Percentiles rank a stretch among this genome's conserved stretches.
These are phyloP conservation scores for Artibeus lituratus DNA, from an alignment of 2,797 vertebrate genomes.

Conservation along the genomic window DNA sequence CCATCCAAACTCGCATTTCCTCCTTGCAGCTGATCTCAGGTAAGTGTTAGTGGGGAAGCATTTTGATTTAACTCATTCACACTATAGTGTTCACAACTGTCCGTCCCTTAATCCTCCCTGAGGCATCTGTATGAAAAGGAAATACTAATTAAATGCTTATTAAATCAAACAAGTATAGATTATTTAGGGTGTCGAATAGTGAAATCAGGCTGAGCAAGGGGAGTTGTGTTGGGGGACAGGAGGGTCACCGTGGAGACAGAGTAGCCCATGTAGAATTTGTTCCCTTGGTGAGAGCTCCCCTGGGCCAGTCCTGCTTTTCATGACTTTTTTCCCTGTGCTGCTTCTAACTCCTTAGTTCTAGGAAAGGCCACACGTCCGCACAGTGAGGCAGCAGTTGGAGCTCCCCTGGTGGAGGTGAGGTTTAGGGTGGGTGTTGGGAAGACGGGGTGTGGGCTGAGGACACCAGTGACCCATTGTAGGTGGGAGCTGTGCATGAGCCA, in stretches of 20 bases:
- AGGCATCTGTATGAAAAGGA: slow-evolving; percentile 10
- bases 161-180: not conserved
- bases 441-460: not conserved
- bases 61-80: slow-evolving; percentile 12
- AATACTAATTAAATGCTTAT: not conserved
- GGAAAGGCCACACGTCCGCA: not conserved
- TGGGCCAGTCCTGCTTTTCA: not conserved
- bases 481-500: not conserved
- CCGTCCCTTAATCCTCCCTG: not conserved
- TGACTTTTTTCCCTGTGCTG: not conserved
- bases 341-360: not conserved
- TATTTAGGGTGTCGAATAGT: not conserved
- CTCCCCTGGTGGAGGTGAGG: not conserved
- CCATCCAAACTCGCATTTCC: not conserved
- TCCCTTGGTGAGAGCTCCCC: not conserved
- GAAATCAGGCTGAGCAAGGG: not conserved
- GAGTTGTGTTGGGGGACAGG: not conserved
- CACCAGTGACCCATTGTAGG: not conserved
- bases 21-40: not conserved
- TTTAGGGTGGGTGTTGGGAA: not conserved
- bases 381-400: not conserved
- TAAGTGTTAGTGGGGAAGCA: not conserved
- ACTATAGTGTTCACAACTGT: not conserved
- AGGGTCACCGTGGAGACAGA: not conserved
- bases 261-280: not conserved